phyloP scores from a whole-genome alignment of 2,888 invertebrate genomes.

The Melipona beecheii region DNA sequence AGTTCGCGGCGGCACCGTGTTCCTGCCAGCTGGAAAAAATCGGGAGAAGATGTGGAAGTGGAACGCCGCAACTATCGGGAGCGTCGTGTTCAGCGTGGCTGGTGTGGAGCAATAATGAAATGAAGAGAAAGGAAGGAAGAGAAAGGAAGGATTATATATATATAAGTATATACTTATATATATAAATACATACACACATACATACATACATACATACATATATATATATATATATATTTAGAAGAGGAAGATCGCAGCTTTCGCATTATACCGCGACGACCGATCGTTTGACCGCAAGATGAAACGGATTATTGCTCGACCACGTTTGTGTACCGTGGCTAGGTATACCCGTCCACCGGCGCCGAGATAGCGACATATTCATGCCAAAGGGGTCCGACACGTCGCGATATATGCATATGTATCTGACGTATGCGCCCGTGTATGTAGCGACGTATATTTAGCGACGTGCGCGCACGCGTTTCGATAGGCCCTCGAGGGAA shows the following conservation, averaged over 20 bases:
- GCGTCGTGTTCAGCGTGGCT: conserved; percentile 29
- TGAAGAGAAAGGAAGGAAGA: not conserved
- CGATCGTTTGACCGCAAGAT: conserved; percentile 63
- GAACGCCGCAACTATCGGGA: conserved; percentile 34
- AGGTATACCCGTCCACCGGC: conserved; percentile 63
- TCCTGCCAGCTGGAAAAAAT: conserved; percentile 19
- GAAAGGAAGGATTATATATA: not conserved
- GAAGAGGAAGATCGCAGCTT: conserved; percentile 42
- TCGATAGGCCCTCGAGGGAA: conserved; percentile 35
- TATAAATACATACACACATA: conserved; percentile 4
- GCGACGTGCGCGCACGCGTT: conserved; percentile 40
- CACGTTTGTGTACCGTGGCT: conserved; percentile 64
- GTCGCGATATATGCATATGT: conserved; percentile 53
- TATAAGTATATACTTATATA: conserved; percentile 2
- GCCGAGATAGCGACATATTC: conserved; percentile 71
- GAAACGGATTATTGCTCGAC: conserved; percentile 72
- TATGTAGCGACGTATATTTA: conserved; percentile 23
- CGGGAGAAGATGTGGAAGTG: conserved; percentile 36
- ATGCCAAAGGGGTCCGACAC: conserved; percentile 64
- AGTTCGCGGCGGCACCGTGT: not conserved
- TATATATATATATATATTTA: no score
- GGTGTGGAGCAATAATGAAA: conserved; percentile 30
- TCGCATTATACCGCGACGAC: conserved; percentile 43
- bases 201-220: no score
- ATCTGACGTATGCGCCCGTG: conserved; percentile 27